Evolutionary conservation across 2,113 vertebrate species (phyloP), one percentile per base, ranked within the genome.

Genomic region (Alligator sinensis): DNA sequence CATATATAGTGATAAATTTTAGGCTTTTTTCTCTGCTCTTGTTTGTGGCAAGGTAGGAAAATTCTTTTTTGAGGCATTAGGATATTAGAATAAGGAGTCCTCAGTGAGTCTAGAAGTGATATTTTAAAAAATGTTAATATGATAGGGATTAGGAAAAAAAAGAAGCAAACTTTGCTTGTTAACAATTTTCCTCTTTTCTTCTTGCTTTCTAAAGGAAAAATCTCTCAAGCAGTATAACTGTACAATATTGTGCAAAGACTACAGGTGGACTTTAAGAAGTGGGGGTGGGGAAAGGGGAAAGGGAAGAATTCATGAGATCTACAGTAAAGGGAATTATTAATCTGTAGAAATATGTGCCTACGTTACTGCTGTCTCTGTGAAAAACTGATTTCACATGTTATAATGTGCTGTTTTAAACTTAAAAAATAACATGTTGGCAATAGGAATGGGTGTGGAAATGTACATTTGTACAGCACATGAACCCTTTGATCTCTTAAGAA

Each of bases 321-420:
- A 89, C 89, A 94, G 82, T 91, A 96, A 94, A 96, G 89, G 90
- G 93, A 96, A 96, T 97, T 96, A 96, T 95, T 97, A 94, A 95
- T 96, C 90, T 95, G 47, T 57, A 93, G 93, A 96, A 95, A 93
- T 96, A 91, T 91, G 90, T 86, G 93, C 70, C 57, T 95, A 77
- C 91, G 78, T 92, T 95, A 91, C 92, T 95, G 86, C 78, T 92
- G 92, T 82, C 90, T 95, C 87, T 89, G 57, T 24, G 11, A 89
- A 95, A 95, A 95, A 91, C 61, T 91, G 87, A 95, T 96, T 95
- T 96, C 87, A 89, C 81, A 86, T 93, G 78, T 89, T 89, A 90
- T 86, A 92, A 86, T 93, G 79, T 92, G 77, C 80, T 80, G 89
- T 91, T 87, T 84, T 87, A 96, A 96, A 95, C 47, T 54, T 85